Evolutionary conservation across 2,113 vertebrate genomes (phyloP), one percentile per base, ranked within the genome.

Genomic region (Rhombomys opimus): DNA sequence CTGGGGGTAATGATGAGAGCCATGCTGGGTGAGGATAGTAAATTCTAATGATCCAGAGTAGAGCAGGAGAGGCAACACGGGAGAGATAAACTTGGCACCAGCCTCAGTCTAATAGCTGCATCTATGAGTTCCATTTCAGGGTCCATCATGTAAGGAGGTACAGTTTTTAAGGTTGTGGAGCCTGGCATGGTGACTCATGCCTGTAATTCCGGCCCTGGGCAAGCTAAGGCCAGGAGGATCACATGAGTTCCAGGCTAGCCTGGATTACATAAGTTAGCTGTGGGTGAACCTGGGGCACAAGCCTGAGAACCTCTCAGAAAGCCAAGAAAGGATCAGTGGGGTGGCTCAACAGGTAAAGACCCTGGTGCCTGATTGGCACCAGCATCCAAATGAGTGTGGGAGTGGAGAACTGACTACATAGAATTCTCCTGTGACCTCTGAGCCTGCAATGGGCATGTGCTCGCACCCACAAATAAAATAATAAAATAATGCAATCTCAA

Each of bases 11-110:
- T 25, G 52, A 22, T 7, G 46, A 38, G 46, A 13, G 7, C 27
- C 0, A 0, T 15, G 38, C 8, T 61, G 1, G 2, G 13, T 25
- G 30, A 75, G 38, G 10, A 15, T 5, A 7, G 59, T 7, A 3
- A 54, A 25, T 25, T 46, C 11, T 38, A 63, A 68, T 17, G 52
- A 57, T 11, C 30, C 10, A 5, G 61, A 41, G 38, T 9, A 5
- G 18, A 54, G 3, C 2, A 27, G 11, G 41, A 63, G 50, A 46
- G 12, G 20, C 8, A 3, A 59, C 15, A 20, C 8, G 73, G 5
- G 30, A n/a, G 73, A 80, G 38, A 63, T 3, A 18, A 86, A 23
- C 9, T 25, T 5, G 35, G 70, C 0, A 68, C 7, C n/a, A 27
- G 11, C 50, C 9, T 17, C 20, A 1, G 14, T 46, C 25, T 75